These are phyloP conservation scores for Apis florea DNA, from an alignment of 1,140 invertebrate species.

Conservation along the genomic window DNA sequence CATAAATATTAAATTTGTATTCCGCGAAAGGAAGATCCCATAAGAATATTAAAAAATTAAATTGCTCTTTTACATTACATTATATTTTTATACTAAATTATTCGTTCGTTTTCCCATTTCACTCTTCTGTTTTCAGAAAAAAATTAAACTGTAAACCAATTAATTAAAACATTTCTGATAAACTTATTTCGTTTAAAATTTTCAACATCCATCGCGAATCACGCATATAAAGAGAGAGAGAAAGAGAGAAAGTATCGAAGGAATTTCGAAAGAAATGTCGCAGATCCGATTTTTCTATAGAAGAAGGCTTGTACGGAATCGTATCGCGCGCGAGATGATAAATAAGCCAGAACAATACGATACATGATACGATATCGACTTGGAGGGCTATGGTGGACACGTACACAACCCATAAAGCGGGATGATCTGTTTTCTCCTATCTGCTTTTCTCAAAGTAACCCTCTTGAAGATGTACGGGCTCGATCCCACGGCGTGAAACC, in stretches of 20 bases:
- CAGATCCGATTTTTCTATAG: constrained; percentile 34
- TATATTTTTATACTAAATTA: too few species aligned
- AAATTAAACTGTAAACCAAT: too few species aligned
- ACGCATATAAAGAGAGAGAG: too few species aligned
- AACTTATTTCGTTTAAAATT: neutral
- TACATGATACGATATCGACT: constrained; percentile 33
- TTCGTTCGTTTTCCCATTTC: too few species aligned
- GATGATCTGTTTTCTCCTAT: constrained; percentile 49
- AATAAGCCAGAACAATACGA: constrained; percentile 64
- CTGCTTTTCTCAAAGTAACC: constrained; percentile 35
- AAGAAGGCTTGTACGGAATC: constrained; percentile 33
- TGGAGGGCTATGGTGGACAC: constrained; percentile 42
- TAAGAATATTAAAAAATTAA: too few species aligned
- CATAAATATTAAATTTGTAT: too few species aligned
- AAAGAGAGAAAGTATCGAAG: neutral
- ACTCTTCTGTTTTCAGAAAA: too few species aligned
- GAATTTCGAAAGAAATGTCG: constrained; percentile 48
- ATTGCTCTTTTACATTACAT: too few species aligned
- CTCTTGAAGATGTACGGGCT: constrained; percentile 23
- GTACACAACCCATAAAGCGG: constrained; percentile 56
- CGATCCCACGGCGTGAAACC: constrained; percentile 36
- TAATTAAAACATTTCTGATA: too few species aligned
- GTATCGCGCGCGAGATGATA: constrained; percentile 54
- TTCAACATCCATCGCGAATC: neutral
- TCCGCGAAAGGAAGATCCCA: too few species aligned